These are phyloP conservation scores for Gavialis gangeticus DNA, from an alignment of 2,113 vertebrate genomes.

Conservation along the genomic window DNA sequence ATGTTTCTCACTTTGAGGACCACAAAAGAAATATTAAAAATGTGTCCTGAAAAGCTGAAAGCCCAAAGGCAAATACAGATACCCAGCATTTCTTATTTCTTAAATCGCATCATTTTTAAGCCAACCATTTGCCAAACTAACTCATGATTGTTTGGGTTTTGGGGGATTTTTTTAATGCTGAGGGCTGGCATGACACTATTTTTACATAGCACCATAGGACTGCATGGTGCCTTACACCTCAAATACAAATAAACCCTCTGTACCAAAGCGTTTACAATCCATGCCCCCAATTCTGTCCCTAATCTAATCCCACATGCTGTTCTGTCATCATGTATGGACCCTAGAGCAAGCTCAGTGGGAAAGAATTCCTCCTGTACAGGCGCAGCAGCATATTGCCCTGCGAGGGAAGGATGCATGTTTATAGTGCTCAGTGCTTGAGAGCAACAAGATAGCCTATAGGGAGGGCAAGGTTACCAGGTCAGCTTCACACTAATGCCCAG, in stretches of 20 bases:
- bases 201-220: neutral
- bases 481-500: neutral
- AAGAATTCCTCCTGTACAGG: rapidly evolving
- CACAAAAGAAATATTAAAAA: neutral
- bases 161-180: neutral
- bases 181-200: neutral
- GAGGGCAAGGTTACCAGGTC: neutral
- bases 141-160: neutral
- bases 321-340: rapidly evolving
- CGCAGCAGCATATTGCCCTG: rapidly evolving
- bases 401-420: rapidly evolving
- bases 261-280: neutral
- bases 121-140: neutral
- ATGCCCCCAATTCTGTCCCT: neutral
- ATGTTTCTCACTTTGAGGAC: rapidly evolving
- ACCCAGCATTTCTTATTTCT: neutral
- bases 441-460: rapidly evolving
- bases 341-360: rapidly evolving
- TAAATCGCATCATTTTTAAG: neutral
- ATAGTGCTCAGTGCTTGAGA: neutral
- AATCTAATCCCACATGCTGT: neutral
- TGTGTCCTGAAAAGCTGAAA: neutral
- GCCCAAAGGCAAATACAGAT: neutral
- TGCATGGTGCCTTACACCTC: rapidly evolving
- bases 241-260: rapidly evolving